These are phyloP conservation scores for Argyresthia goedartella DNA, from an alignment of 2,888 invertebrate species.

Conservation along the genomic window DNA sequence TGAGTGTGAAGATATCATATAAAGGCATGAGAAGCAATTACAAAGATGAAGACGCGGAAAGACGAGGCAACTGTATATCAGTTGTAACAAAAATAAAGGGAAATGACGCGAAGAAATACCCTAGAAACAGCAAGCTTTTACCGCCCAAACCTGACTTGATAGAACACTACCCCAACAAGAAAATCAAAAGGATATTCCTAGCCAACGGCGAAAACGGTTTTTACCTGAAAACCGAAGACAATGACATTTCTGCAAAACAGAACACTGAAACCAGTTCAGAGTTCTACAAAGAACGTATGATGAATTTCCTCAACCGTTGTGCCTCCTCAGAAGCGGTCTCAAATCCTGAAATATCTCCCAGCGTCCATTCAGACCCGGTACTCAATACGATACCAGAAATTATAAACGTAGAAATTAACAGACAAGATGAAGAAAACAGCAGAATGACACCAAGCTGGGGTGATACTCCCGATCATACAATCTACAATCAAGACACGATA, in stretches of 20 bases:
- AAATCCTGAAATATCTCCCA: constrained; percentile 40
- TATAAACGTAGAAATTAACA: constrained; percentile 22
- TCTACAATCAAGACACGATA: constrained; percentile 60
- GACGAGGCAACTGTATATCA: constrained; percentile 62
- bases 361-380: constrained; percentile 39
- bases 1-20: constrained; percentile 71
- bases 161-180: constrained; percentile 64
- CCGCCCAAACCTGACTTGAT: constrained; percentile 66
- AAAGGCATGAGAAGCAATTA: constrained; percentile 73
- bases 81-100: constrained; percentile 70
- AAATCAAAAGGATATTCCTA: constrained; percentile 64
- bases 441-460: constrained; percentile 54
- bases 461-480: constrained; percentile 46
- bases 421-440: constrained; percentile 10
- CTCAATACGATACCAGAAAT: constrained; percentile 45
- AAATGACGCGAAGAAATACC: constrained; percentile 47
- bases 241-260: constrained; percentile 46
- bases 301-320: constrained; percentile 53
- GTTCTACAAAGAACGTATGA: constrained; percentile 57
- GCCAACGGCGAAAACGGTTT: constrained; percentile 53
- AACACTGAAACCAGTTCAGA: constrained; percentile 57
- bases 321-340: constrained; percentile 45
- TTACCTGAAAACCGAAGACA: constrained; percentile 53
- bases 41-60: constrained; percentile 60
- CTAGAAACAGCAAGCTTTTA: constrained; percentile 45